Evolutionary conservation across 2,797 vertebrate genomes (phyloP).

Genomic region (Eulemur coronatus): DNA sequence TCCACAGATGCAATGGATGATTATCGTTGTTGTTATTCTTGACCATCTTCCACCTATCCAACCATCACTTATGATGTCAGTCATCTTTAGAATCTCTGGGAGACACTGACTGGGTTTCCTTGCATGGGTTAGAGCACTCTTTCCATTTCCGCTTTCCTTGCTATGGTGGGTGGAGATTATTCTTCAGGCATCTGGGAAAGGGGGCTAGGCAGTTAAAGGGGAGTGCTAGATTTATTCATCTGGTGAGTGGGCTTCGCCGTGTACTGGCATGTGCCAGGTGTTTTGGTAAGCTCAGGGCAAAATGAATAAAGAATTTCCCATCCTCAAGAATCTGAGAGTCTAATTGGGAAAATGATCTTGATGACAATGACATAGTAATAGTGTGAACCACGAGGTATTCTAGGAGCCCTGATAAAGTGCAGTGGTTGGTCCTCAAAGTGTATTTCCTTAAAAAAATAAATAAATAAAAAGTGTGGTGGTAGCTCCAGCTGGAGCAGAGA

Average conservation of each 20-base stretch:
- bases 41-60: not conserved
- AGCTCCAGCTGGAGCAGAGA: not conserved
- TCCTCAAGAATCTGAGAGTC: not conserved
- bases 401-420: not conserved
- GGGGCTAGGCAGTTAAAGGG: not conserved
- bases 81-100: not conserved
- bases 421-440: not conserved
- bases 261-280: not conserved
- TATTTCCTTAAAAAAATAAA: not conserved
- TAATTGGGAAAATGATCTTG: not conserved
- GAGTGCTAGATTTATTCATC: not conserved
- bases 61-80: not conserved
- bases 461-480: not conserved
- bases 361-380: not conserved
- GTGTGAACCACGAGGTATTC: not conserved
- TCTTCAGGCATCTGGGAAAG: not conserved
- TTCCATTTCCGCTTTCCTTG: not conserved
- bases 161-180: not conserved
- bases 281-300: not conserved
- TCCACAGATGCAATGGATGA: not conserved
- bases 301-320: not conserved
- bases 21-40: not conserved
- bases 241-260: not conserved
- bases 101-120: not conserved
- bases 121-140: not conserved